phyloP scores from a whole-genome alignment of 2,888 invertebrate genomes.

The Hirtodrosophila alboralis region DNA sequence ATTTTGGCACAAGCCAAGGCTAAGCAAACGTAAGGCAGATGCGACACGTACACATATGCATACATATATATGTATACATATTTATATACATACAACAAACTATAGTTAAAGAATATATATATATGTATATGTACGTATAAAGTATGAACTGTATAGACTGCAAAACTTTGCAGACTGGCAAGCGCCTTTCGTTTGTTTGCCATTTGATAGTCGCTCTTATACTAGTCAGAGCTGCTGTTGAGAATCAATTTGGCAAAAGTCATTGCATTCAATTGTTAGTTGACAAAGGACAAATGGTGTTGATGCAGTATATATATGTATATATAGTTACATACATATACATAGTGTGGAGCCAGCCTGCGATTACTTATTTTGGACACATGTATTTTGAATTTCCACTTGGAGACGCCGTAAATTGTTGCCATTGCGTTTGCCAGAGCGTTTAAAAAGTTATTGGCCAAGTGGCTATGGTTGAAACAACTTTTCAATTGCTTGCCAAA shows the following conservation, averaged over 20 bases:
- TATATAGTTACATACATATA: slow-evolving; percentile 7
- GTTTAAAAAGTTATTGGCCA: slow-evolving; percentile 78
- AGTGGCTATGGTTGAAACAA: slow-evolving; percentile 55
- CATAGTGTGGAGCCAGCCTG: slow-evolving; percentile 21
- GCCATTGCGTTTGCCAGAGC: slow-evolving; percentile 59
- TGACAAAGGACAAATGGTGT: slow-evolving; percentile 80
- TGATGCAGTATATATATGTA: slow-evolving; percentile 54
- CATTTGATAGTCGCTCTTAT: slow-evolving; percentile 53
- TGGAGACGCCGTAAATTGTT: slow-evolving; percentile 57
- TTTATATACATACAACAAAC: neutral
- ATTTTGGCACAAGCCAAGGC: slow-evolving; percentile 63
- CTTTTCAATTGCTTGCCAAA: slow-evolving; percentile 76
- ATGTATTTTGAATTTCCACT: slow-evolving; percentile 68
- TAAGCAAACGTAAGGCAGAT: slow-evolving; percentile 58
- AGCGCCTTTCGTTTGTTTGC: slow-evolving; percentile 67
- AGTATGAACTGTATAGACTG: slow-evolving; percentile 19
- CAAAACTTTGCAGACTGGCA: slow-evolving; percentile 46
- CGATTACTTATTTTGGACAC: slow-evolving; percentile 78
- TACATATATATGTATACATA: slow-evolving; percentile 10
- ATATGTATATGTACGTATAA: slow-evolving; percentile 2
- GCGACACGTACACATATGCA: slow-evolving; percentile 41
- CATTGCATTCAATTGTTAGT: slow-evolving; percentile 78
- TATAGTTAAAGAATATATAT: neutral
- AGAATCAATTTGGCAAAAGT: slow-evolving; percentile 78
- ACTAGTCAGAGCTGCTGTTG: slow-evolving; percentile 56